These are phyloP conservation scores for Centropyge bicolor DNA, from an alignment of 2,797 vertebrate genomes.

Conservation along the genomic window DNA sequence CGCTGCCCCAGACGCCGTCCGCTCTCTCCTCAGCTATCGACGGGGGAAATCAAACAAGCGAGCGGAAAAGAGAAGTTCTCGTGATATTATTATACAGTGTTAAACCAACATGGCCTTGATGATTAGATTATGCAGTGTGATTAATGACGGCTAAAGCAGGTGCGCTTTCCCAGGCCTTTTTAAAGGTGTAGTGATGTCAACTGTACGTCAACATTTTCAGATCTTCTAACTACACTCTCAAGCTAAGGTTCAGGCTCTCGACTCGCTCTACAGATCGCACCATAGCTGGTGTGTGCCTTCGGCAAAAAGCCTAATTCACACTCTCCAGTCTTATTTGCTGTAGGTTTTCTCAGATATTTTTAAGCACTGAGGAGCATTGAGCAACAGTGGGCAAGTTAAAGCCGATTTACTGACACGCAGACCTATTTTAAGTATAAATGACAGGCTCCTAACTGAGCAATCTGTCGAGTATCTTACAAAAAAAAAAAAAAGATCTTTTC, in stretches of 20 bases:
- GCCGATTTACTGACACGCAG: constrained; percentile 15
- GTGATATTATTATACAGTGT: constrained; percentile 59
- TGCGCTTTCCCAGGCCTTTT: constrained; percentile 48
- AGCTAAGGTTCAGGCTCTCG: neutral
- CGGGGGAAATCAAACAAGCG: constrained; percentile 65
- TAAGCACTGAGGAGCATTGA: neutral
- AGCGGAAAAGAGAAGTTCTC: constrained; percentile 52
- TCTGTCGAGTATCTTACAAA: constrained; percentile 13
- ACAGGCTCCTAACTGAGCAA: constrained; percentile 12
- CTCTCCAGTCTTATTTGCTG: neutral
- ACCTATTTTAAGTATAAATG: constrained; percentile 15
- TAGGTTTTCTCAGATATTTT: constrained; percentile 10
- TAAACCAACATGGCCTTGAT: constrained; percentile 73
- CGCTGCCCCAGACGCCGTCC: constrained; percentile 52
- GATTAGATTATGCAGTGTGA: constrained; percentile 74
- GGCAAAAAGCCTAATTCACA: constrained; percentile 1
- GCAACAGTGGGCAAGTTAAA: constrained; percentile 13
- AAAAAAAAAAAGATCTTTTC: neutral
- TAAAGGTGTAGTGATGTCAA: constrained; percentile 56
- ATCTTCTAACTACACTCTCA: constrained; percentile 25
- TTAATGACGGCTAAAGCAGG: constrained; percentile 64
- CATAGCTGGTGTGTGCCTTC: constrained; percentile 10
- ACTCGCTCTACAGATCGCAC: constrained; percentile 8
- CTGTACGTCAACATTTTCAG: constrained; percentile 47
- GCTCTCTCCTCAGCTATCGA: constrained; percentile 54